Evolutionary conservation across 2,888 invertebrate species (phyloP).

Genomic region (Pyrgus malvae): DNA sequence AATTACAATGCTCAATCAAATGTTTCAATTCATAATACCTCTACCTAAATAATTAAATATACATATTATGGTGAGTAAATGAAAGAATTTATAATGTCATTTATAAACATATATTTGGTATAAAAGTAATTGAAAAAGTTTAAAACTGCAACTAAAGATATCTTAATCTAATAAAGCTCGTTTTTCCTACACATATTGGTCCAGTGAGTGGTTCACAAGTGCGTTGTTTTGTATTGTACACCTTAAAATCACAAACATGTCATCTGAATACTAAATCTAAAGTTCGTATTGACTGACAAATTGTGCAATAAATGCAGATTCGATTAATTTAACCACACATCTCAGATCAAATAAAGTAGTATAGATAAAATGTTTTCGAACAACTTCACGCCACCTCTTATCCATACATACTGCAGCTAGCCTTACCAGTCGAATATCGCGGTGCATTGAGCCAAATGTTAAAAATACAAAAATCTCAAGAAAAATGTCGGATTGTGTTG

Average conservation of each 20-base stretch:
- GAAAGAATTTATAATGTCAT: slow-evolving; percentile 31
- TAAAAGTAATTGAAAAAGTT: slow-evolving; percentile 63
- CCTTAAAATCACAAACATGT: slow-evolving; percentile 4
- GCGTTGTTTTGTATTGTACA: background rate
- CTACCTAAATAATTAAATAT: background rate
- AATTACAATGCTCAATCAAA: slow-evolving; percentile 59
- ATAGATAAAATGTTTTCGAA: too few species aligned
- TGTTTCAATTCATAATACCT: background rate
- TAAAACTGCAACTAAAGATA: slow-evolving; percentile 39
- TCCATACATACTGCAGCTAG: too few species aligned
- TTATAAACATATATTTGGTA: slow-evolving; percentile 73
- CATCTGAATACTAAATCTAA: slow-evolving; percentile 3
- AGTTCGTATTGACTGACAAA: background rate
- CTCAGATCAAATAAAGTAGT: too few species aligned
- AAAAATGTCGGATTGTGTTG: too few species aligned
- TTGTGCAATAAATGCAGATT: background rate
- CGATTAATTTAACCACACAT: too few species aligned
- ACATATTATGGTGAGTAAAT: slow-evolving; percentile 22
- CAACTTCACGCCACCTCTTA: too few species aligned
- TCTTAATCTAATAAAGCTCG: slow-evolving; percentile 69
- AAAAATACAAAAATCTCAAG: too few species aligned
- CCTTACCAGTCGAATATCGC: too few species aligned
- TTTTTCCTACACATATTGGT: slow-evolving; percentile 38
- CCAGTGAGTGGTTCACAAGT: slow-evolving; percentile 22
- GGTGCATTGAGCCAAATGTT: too few species aligned